phyloP scores from a whole-genome alignment of 2,888 invertebrate genomes.

The Hedychridium roseum region DNA sequence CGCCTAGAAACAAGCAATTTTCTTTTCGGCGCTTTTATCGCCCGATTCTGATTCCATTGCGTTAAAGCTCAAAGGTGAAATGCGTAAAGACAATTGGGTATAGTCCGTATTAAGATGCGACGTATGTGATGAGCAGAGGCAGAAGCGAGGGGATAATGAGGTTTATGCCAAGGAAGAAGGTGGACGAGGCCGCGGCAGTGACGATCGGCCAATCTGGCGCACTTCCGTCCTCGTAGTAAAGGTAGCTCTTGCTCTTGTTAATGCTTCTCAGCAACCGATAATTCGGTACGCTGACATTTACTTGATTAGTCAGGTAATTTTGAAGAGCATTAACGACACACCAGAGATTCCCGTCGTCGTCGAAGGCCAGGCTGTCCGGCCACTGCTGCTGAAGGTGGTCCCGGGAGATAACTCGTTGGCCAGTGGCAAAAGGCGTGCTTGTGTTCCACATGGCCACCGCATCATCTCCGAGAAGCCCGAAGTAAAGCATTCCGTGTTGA shows the following conservation, averaged over 20 bases:
- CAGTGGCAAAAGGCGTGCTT: conserved; percentile 65
- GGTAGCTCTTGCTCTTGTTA: conserved; percentile 72
- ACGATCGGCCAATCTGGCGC: conserved; percentile 47
- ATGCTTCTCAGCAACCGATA: conserved; percentile 70
- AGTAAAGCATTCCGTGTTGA: conserved; percentile 73
- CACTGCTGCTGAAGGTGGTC: conserved; percentile 76
- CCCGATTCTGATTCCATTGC: no score
- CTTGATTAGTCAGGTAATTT: conserved; percentile 71
- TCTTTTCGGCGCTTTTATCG: no score
- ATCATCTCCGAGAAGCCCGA: conserved; percentile 74
- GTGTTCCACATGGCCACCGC: conserved; percentile 78
- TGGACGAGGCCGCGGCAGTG: conserved; percentile 33
- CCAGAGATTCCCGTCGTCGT: conserved; percentile 72
- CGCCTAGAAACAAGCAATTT: no score
- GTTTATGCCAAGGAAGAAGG: conserved; percentile 27
- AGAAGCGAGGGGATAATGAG: conserved; percentile 31
- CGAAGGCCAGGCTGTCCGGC: conserved; percentile 77
- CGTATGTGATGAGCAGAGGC: no score
- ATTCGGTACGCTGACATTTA: conserved; percentile 70
- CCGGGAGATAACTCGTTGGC: conserved; percentile 73
- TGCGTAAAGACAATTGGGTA: no score
- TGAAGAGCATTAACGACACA: conserved; percentile 75
- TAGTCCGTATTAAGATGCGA: no score
- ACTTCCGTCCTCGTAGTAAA: conserved; percentile 62
- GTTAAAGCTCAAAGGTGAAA: no score